phyloP scores from a whole-genome alignment of 2,797 vertebrate genomes.

The Microctenopoma steveboyesi region DNA sequence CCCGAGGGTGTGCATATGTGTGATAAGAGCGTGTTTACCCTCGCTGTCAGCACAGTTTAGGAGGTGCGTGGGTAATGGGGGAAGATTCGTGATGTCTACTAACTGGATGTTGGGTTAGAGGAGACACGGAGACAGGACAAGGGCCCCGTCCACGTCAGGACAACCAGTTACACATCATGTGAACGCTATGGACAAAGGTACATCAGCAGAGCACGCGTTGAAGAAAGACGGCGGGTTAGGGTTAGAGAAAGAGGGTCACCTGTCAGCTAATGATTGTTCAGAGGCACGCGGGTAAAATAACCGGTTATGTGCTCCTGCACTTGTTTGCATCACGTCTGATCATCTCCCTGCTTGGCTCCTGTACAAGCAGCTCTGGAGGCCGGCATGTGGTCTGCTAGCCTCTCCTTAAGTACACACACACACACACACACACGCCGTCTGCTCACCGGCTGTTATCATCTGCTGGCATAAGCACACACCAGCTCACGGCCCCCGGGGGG shows the following conservation, averaged over 20 bases:
- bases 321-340: background rate
- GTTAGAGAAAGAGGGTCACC: no score
- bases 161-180: no score
- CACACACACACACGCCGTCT: conserved; percentile 48
- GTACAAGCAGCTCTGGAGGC: conserved; percentile 15
- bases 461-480: conserved; percentile 57
- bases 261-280: no score
- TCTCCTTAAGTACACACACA: conserved; percentile 17
- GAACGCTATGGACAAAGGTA: background rate
- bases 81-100: conserved; percentile 12
- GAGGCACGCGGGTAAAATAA: no score
- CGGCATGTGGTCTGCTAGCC: conserved; percentile 20
- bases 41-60: conserved; percentile 34
- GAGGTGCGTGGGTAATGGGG: conserved; percentile 18
- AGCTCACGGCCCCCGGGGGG: conserved; percentile 56
- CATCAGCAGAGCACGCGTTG: no score
- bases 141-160: background rate
- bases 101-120: conserved; percentile 1
- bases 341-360: background rate
- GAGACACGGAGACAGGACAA: background rate
- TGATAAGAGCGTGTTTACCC: conserved; percentile 28
- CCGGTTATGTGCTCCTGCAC: no score
- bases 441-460: conserved; percentile 66
- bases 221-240: no score
- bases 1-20: conserved; percentile 42